These are phyloP conservation scores for Numenius arquata DNA, from an alignment of 2,113 vertebrate genomes.

Conservation along the genomic window DNA sequence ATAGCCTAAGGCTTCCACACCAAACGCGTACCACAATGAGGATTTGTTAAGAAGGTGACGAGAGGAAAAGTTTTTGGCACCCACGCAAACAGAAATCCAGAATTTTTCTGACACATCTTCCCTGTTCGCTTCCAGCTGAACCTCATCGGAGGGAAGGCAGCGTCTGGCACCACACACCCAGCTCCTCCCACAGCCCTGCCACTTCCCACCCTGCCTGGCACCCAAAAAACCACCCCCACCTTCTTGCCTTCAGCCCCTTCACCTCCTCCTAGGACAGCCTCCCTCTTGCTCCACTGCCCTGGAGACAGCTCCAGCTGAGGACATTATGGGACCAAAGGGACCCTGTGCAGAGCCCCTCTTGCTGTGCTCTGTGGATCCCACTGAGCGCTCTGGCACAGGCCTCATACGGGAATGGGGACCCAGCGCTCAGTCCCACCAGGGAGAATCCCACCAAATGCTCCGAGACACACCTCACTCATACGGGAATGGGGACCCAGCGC, in stretches of 20 bases:
- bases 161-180: not conserved
- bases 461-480: too few relatives aligned
- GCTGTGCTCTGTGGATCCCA: too few relatives aligned
- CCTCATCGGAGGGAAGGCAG: not conserved
- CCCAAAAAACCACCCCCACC: not conserved
- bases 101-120: not conserved
- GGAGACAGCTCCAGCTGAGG: not conserved
- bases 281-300: not conserved
- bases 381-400: too few relatives aligned
- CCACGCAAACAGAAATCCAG: not conserved
- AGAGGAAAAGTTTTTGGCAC: not conserved
- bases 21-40: rapidly evolving
- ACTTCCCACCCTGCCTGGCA: not conserved
- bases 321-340: rapidly evolving
- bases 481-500: too few relatives aligned
- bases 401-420: too few relatives aligned
- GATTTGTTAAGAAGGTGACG: not conserved
- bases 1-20: not conserved
- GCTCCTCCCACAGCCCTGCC: not conserved
- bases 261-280: not conserved
- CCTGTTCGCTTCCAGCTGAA: not conserved
- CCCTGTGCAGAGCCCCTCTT: rapidly evolving
- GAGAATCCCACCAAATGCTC: too few relatives aligned
- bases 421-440: too few relatives aligned
- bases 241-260: not conserved